Evolutionary conservation across 2,888 invertebrate species (phyloP).

Genomic region (Leptarthrus brevirostris): DNA sequence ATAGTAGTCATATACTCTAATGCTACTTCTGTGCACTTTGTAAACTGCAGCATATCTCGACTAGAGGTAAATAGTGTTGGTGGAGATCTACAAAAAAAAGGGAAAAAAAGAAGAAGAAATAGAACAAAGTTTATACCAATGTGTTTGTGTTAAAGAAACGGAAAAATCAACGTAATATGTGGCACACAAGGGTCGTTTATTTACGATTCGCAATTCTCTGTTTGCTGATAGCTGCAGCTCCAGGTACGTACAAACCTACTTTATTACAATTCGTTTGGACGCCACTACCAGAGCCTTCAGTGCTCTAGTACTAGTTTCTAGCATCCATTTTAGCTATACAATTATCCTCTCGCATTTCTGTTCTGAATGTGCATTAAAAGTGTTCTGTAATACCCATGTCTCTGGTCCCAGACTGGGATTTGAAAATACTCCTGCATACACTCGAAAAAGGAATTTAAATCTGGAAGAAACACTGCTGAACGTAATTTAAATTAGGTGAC

Average conservation of each 20-base stretch:
- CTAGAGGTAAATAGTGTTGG: slow-evolving; percentile 10
- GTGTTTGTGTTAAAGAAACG: slow-evolving; percentile 45
- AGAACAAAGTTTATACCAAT: slow-evolving; percentile 16
- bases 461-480: slow-evolving; percentile 23
- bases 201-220: slow-evolving; percentile 55
- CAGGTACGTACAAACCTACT: slow-evolving; percentile 49
- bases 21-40: neutral
- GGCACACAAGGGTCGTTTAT: slow-evolving; percentile 55
- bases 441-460: slow-evolving; percentile 25
- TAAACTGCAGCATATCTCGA: slow-evolving; percentile 24
- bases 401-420: slow-evolving; percentile 1
- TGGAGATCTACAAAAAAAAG: neutral
- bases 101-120: no score
- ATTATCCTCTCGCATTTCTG: neutral
- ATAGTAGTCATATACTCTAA: neutral
- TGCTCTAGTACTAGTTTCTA: neutral
- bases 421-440: neutral
- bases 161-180: slow-evolving; percentile 53
- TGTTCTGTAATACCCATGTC: slow-evolving; percentile 3
- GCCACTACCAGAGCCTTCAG: neutral
- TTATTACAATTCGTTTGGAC: slow-evolving; percentile 13
- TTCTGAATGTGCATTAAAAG: slow-evolving; percentile 15
- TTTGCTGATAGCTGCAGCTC: slow-evolving; percentile 55
- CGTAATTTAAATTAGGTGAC: slow-evolving; percentile 49
- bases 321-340: neutral